Evolutionary conservation across 64 coral and sea anemone genomes (phyloP), one percentile per base, ranked within the genome.

Genomic region (Anthopleura sola): DNA sequence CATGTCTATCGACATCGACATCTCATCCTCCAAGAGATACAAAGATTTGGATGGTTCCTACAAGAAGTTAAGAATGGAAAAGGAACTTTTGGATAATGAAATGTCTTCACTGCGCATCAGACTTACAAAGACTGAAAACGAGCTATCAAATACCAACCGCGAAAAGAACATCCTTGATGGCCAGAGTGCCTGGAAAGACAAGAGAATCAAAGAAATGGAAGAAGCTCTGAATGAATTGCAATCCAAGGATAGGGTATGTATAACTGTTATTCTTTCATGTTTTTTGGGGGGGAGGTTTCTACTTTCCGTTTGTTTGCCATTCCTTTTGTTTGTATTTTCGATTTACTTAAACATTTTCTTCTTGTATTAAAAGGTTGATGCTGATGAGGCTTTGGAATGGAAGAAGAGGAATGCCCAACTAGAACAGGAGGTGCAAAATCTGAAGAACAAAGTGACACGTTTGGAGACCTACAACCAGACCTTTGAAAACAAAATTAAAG

Each of bases 151-250:
- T 36, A n/a, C 60, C 7, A 97, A 92, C 84, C 91, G 94, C 23
- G 84, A 86, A 20, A 97, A 97, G 55, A 97, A 97, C 21, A 86
- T 89, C 48, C 49, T 88, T 6, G 90, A 97, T 57, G 94, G 94
- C 7, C 89, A 97, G 49, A 86, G 86, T 64, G 88, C 85, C 28
- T 97, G 91, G 87, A 97, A 86, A 38, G 60, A 40, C 7, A 92
- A 97, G 79, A 92, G 91, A 39, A 92, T 92, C 28, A 86, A 90
- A 21, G 90, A 97, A 83, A 47, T 97, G 78, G 90, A 97, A 83
- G 91, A 92, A 32, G 90, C 87, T 6, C 55, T 97, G 11, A 92
- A 97, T 29, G 85, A 83, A 68, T 62, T 92, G 28, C 91, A 97
- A 48, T 75, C 90, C 17, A 92, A 90, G 39, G 90, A 97, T 69